phyloP scores from a whole-genome alignment of 2,888 invertebrate genomes.

The Nomada goodeniana region DNA sequence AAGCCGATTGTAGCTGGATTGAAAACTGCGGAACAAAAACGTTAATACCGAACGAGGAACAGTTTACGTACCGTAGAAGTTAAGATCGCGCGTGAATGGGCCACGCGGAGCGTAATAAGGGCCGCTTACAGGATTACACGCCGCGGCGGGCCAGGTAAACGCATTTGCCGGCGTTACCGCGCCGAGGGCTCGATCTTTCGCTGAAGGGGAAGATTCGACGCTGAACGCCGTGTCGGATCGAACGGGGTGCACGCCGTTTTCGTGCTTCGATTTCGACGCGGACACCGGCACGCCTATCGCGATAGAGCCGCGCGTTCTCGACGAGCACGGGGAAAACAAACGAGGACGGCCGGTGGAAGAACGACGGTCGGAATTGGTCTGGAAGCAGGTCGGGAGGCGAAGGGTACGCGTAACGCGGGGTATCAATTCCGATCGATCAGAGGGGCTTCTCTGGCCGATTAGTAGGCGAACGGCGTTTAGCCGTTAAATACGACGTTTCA shows the following conservation, averaged over 20 bases:
- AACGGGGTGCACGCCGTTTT: background rate
- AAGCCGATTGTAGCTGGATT: slow-evolving; percentile 44
- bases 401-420: slow-evolving; percentile 40
- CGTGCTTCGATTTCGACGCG: background rate
- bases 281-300: background rate
- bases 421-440: slow-evolving; percentile 68
- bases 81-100: slow-evolving; percentile 81
- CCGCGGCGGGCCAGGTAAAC: slow-evolving; percentile 72
- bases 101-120: slow-evolving; percentile 82
- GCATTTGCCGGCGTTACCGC: slow-evolving; percentile 62
- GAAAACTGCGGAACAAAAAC: slow-evolving; percentile 65
- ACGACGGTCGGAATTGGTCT: slow-evolving; percentile 5
- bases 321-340: slow-evolving; percentile 7
- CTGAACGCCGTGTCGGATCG: background rate
- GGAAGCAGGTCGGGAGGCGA: slow-evolving; percentile 6
- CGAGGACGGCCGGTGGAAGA: background rate
- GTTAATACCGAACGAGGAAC: slow-evolving; percentile 78
- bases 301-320: background rate
- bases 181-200: background rate
- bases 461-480: slow-evolving; percentile 80
- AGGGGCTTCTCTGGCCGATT: slow-evolving; percentile 72
- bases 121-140: slow-evolving; percentile 81
- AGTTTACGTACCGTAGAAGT: slow-evolving; percentile 83
- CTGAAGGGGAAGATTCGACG: background rate
- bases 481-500: slow-evolving; percentile 82